Conservation (phyloP, 2,113 vertebrate genomes). For the Choloepus hoffmanni region DNA sequence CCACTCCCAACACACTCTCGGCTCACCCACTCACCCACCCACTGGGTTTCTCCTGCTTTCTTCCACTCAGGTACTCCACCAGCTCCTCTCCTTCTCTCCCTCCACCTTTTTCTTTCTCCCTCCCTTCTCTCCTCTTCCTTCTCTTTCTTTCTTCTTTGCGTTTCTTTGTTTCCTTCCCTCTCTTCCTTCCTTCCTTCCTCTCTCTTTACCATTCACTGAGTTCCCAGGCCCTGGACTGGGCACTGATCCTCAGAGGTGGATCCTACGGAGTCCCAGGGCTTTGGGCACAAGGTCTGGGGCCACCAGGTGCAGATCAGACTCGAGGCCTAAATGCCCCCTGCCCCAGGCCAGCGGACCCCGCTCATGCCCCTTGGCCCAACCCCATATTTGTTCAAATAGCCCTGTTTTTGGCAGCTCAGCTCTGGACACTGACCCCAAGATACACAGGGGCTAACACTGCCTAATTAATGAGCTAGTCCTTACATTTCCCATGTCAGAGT, state of each 20-base stretch:
- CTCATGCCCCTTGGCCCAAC: not conserved
- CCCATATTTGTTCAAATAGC: not conserved
- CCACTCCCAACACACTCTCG: fast-evolving
- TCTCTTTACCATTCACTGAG: not conserved
- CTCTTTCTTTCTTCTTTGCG: not conserved
- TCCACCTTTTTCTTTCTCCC: not conserved
- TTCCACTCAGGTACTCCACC: too few species aligned
- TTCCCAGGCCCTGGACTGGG: not conserved
- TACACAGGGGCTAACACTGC: not conserved
- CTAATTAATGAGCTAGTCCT: not conserved
- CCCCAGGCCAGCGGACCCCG: not conserved
- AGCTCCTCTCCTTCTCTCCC: too few species aligned
- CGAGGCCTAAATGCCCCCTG: not conserved
- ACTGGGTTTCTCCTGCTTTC: fast-evolving
- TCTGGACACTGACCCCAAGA: not conserved
- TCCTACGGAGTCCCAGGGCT: too few species aligned
- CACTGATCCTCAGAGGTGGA: not conserved
- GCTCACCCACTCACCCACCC: not conserved
- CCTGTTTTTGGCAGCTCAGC: not conserved
- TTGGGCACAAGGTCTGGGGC: not conserved
- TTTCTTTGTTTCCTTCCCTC: not conserved
- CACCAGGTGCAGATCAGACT: not conserved
- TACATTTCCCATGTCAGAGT: not conserved
- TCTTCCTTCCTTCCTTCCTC: not conserved
- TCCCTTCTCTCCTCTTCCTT: not conserved